A percentile compares a stretch with the other conserved stretches of the same genome.
Conservation (phyloP, 2,888 invertebrate species). For the Stenolophus ochropezus region DNA sequence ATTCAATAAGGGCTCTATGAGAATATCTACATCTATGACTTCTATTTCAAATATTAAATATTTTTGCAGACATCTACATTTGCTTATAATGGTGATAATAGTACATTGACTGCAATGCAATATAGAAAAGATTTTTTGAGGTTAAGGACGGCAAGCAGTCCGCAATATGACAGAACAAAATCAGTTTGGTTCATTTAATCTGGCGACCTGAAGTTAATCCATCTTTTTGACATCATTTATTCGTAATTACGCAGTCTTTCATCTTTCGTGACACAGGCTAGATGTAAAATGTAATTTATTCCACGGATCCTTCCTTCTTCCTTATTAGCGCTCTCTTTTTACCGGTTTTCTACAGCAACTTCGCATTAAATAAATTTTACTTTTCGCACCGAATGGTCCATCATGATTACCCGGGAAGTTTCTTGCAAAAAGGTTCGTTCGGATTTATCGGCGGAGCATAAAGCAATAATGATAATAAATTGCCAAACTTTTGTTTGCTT, state of each 20-base stretch:
- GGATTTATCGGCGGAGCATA: constrained; percentile 8
- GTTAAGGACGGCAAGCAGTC: too few relatives aligned
- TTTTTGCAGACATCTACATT: too few relatives aligned
- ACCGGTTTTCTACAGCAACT: constrained; percentile 2
- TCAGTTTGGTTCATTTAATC: constrained; percentile 38
- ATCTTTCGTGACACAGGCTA: constrained; percentile 15
- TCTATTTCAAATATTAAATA: too few relatives aligned
- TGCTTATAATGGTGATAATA: too few relatives aligned
- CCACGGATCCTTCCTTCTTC: constrained; percentile 21
- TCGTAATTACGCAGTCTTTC: constrained; percentile 51
- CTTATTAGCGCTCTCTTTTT: constrained; percentile 33
- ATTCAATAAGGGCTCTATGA: too few relatives aligned
- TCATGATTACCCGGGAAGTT: constrained; percentile 1
- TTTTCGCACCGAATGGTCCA: constrained; percentile 26
- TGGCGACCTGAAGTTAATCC: constrained; percentile 40
- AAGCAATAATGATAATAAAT: constrained; percentile 30
- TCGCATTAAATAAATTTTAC: constrained; percentile 44
- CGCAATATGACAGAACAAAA: constrained; percentile 18
- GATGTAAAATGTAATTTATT: constrained; percentile 53
- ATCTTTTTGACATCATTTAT: constrained; percentile 54
- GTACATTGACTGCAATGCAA: too few relatives aligned
- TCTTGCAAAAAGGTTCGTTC: not conserved
- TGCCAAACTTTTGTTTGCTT: constrained; percentile 19
- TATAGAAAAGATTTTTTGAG: too few relatives aligned
- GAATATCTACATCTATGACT: too few relatives aligned